Conservation (phyloP, 2,113 vertebrate species). For the Poeciliopsis retropinna region DNA sequence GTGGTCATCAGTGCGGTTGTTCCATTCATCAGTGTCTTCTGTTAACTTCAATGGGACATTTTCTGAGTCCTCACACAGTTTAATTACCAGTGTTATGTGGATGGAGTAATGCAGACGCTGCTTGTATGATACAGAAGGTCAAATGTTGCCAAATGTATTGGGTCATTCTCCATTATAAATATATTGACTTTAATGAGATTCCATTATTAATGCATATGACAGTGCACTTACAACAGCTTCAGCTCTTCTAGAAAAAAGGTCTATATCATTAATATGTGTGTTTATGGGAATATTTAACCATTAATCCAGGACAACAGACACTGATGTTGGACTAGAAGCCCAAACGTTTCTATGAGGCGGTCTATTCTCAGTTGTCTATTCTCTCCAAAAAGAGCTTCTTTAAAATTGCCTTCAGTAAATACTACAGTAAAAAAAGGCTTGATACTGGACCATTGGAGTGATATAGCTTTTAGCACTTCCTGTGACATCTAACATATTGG, state of each 20-base stretch:
- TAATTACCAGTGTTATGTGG: conserved; percentile 54
- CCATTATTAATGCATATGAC: not conserved
- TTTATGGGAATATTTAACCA: not conserved
- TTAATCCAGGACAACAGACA: no score
- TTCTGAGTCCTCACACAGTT: conserved; percentile 35
- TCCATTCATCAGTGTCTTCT: conserved; percentile 49
- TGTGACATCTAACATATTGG: no score
- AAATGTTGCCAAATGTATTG: not conserved
- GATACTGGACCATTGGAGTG: no score
- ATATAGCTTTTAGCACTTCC: no score
- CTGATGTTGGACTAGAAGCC: no score
- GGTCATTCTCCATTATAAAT: not conserved
- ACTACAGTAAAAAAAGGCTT: no score
- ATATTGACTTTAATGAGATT: not conserved
- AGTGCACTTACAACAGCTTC: not conserved
- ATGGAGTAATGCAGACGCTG: conserved; percentile 33
- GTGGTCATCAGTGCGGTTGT: conserved; percentile 55
- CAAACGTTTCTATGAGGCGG: no score
- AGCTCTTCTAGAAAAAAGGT: not conserved
- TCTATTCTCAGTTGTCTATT: no score
- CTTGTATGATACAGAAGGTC: conserved; percentile 6
- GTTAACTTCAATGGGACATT: conserved; percentile 49
- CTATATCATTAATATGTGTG: not conserved
- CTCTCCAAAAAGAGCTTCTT: no score
- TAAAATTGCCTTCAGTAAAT: no score